Base-by-base conservation (phyloP, 2,113 vertebrate species). In the Paedocypris sp. region DNA sequence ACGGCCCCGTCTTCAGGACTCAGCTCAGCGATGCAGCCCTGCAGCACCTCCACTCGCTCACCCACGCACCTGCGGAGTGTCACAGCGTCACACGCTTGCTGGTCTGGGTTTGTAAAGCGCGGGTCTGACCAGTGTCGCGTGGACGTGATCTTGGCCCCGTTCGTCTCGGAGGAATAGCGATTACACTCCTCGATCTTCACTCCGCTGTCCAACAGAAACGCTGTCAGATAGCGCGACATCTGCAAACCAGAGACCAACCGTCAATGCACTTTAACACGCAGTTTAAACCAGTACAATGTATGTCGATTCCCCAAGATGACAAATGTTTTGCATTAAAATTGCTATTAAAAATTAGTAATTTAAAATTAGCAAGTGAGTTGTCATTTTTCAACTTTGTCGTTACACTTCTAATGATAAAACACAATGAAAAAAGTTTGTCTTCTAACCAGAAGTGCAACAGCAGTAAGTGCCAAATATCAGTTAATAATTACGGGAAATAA, bases 161-260 rank as follows among this genome's bases (percentile, higher is more conserved):
- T 95, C 11, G 84, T 91, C 80, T 95, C 92, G 42, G 90, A 87
- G 13, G 92, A 92, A 71, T 93, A 95, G 59, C 92, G 83, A 64
- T 85, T 87, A 59, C 91, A 95, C 31, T 88, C 83, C 60, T 88
- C 83, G 23, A 95, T 92, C 64, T 81, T 75, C 64, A 95, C 85
- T 13, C 92, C 92, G 1, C 89, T 93, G 52, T 92, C 90, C 10
- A 90, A 79, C 60, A 92, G 84, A 78, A 94, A 94, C 71, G 90
- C 88, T 43, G 84, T 85, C 71, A 94, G 85, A 81, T 92, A 94
- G 45, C 89, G 87, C 60, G 86, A 88, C 47, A 95, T 86, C 91
- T 95, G 41, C 19, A 66, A 56, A 9, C 54, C 13, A 58, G 3
- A 12, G 3, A 33, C 1, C 10, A 11, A n/a, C n/a, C n/a, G n/a